Conservation (phyloP, 2,888 invertebrate species). For the Lithophane socia region DNA sequence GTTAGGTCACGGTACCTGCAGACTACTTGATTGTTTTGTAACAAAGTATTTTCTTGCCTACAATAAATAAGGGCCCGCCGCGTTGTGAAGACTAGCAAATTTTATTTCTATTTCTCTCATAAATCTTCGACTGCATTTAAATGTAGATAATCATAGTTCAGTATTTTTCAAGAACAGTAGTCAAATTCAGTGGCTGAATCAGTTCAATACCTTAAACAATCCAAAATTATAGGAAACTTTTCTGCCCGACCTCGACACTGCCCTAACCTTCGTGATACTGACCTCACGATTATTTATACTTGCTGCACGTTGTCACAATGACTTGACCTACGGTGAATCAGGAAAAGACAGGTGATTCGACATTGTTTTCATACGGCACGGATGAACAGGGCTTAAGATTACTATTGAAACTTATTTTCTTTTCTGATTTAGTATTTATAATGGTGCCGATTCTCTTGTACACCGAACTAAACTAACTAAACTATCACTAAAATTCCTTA, state of each 20-base stretch:
- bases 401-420: not conserved
- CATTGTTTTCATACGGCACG: not conserved
- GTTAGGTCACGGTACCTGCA: not conserved
- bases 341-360: conserved; percentile 11
- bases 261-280: conserved; percentile 42
- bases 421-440: not conserved
- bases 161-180: not conserved
- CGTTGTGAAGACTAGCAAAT: no score
- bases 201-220: not conserved
- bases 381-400: not conserved
- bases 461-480: no score
- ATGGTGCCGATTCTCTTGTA: no score
- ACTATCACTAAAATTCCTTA: no score
- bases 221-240: conserved; percentile 9
- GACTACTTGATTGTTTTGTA: not conserved
- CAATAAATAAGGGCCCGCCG: no score
- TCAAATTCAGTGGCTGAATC: not conserved
- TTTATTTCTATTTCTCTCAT: no score
- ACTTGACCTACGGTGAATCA: conserved; percentile 46
- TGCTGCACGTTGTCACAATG: conserved; percentile 17
- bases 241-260: conserved; percentile 36
- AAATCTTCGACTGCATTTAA: not conserved
- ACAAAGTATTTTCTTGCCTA: no score
- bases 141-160: not conserved
- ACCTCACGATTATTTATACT: conserved; percentile 34